Conservation (phyloP, 2,797 vertebrate species). For the Phalanger gymnotis region DNA sequence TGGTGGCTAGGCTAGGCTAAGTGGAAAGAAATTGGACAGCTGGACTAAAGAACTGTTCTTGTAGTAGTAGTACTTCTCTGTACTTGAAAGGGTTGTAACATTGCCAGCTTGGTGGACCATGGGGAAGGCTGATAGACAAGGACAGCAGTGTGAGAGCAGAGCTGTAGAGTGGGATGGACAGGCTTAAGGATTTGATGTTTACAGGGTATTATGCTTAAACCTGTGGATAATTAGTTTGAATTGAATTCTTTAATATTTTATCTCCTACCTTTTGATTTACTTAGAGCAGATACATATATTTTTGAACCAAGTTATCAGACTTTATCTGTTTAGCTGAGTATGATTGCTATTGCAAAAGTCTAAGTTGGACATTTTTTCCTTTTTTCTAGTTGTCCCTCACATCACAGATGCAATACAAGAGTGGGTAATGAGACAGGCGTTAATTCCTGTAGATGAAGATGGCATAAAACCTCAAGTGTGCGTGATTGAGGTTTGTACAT, state of each 20-base stretch:
- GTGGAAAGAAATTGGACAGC: neutral
- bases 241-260: neutral
- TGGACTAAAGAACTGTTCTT: too few relatives aligned
- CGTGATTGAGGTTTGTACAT: constrained; percentile 93
- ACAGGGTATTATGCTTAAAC: neutral
- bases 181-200: neutral
- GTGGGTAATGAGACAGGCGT: constrained; percentile 96
- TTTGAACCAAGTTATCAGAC: too few relatives aligned
- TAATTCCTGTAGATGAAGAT: constrained; percentile 94
- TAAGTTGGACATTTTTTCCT: constrained; percentile 44
- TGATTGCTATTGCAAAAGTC: neutral
- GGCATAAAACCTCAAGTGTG: constrained; percentile 95
- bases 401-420: constrained; percentile 99
- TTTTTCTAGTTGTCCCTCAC: constrained; percentile 93
- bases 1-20: neutral
- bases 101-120: neutral
- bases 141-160: neutral
- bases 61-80: too few relatives aligned
- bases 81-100: neutral
- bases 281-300: too few relatives aligned
- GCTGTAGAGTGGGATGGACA: neutral
- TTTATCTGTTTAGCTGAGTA: neutral
- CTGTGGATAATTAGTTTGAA: neutral
- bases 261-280: neutral
- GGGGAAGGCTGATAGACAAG: neutral